Base-by-base conservation (phyloP, 2,888 invertebrate species). In the Eucera pruinosa region DNA sequence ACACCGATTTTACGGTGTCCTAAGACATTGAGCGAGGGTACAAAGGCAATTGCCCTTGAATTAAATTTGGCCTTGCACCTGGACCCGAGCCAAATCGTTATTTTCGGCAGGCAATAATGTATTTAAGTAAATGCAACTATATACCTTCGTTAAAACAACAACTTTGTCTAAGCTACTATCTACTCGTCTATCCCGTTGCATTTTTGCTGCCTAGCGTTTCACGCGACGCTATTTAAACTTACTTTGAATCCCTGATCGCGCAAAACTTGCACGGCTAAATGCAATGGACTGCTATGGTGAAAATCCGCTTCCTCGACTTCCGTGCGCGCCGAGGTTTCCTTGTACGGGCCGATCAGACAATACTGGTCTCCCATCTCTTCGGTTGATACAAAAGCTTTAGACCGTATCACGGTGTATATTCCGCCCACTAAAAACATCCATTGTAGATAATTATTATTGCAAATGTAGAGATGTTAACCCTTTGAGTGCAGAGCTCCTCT, bases 331-430 rank as follows among this genome's bases (percentile, higher is more conserved):
- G 96, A 97, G 0, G 95, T 94, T 91, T 99, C 99, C 92, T 98
- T 99, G 92, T 98, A 99, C 0, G 99, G 99, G 0, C 96, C 99
- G 81, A 99, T 94, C 82, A 99, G 94, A 88, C 98, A 98, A 92
- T 99, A 98, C 90, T 99, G 98, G 87, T 99, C 99, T 0, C 99
- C 99, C 95, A 99, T 95, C 93, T 99, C 99, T 90, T 99, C 99
- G 0, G 97, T 97, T 0, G 98, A 98, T 0, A 99, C 97, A 89
- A 96, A 98, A 0, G 99, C 98, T 93, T 99, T 99, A 0, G 99
- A 98, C 84, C 99, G 94, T 82, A 99, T 98, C 0, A 99, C 99
- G 0, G 99, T 99, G 93, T 99, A 99, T 90, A 99, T 99, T 25
- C 99, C 99, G 41, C 99, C 99, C 87, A 99, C 99, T 98, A 93